Conservation (phyloP, 1,140 invertebrate species). For the Halictus rubicundus region DNA sequence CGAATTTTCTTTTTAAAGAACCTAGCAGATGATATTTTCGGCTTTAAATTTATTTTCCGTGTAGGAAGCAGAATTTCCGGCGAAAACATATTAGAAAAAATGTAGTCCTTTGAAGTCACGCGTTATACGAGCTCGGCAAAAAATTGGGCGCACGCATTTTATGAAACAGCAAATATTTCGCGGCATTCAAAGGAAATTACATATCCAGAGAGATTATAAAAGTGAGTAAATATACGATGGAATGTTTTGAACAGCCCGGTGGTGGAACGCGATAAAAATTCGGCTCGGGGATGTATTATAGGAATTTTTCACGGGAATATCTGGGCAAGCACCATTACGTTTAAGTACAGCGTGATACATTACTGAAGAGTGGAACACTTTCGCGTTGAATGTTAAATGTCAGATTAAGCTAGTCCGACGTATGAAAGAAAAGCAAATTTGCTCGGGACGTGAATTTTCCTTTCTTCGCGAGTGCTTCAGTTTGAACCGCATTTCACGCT, state of each 20-base stretch:
- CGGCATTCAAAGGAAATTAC: not conserved
- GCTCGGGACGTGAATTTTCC: not conserved
- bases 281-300: not conserved
- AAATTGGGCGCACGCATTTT: not conserved
- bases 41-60: too few species aligned
- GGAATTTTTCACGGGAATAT: not conserved
- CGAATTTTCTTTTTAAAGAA: too few species aligned
- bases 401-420: slow-evolving; percentile 12
- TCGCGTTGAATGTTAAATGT: not conserved
- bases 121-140: not conserved
- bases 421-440: slow-evolving; percentile 9
- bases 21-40: too few species aligned
- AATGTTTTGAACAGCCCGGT: not conserved
- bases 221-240: not conserved
- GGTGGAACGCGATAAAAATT: not conserved
- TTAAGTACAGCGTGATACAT: slow-evolving; percentile 1
- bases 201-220: not conserved
- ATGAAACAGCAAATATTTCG: not conserved
- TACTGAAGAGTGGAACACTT: not conserved
- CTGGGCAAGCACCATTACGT: not conserved
- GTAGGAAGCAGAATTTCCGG: too few species aligned
- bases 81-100: too few species aligned
- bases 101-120: too few species aligned
- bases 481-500: not conserved
- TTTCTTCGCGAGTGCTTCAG: not conserved